Percentiles rank a stretch among this genome's conserved stretches.
Conservation (phyloP, 2,113 vertebrate genomes). For the Jacana jacana region DNA sequence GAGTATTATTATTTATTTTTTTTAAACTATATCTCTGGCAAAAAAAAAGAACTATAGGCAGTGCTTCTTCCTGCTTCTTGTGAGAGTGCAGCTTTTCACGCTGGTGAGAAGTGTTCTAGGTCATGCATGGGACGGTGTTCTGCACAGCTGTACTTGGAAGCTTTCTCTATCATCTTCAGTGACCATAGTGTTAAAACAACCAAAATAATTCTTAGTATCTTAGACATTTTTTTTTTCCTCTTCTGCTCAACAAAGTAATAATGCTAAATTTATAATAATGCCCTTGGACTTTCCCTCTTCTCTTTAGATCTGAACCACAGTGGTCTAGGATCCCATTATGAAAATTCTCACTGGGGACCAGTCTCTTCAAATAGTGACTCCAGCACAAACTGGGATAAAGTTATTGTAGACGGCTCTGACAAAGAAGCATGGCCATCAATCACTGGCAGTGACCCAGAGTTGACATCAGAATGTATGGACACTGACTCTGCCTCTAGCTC, state of each 20-base stretch:
- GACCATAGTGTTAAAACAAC: not conserved
- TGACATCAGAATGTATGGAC: constrained; percentile 94
- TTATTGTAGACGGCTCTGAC: constrained; percentile 88
- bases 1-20: not conserved
- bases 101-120: not conserved
- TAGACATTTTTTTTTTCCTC: not conserved
- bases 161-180: not conserved
- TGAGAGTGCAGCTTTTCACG: not conserved
- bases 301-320: constrained; percentile 88
- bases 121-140: not conserved
- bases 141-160: not conserved
- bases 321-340: constrained; percentile 93
- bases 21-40: not conserved
- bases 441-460: constrained; percentile 87
- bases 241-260: not conserved
- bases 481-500: constrained; percentile 91
- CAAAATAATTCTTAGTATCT: not conserved
- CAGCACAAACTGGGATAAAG: constrained; percentile 93
- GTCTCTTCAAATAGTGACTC: constrained; percentile 88
- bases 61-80: not conserved
- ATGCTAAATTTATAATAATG: not conserved
- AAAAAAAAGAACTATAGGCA: not conserved
- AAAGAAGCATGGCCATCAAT: constrained; percentile 87
- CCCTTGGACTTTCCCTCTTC: constrained; percentile 45
- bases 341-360: constrained; percentile 90